Evolutionary conservation across 2,888 invertebrate species (phyloP).

Genomic region (Netelia fuscicornis): DNA sequence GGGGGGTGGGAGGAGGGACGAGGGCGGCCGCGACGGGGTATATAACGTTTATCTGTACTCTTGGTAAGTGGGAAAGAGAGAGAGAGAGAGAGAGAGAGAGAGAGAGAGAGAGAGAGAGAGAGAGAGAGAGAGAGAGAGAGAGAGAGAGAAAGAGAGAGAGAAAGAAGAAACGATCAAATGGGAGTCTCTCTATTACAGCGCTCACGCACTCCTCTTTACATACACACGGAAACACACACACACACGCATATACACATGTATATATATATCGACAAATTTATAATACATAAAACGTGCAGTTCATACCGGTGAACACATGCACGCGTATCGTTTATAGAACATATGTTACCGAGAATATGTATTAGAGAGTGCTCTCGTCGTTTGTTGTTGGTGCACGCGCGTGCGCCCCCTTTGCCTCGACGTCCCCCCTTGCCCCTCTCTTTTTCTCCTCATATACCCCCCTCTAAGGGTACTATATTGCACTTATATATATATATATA

Average conservation of each 20-base stretch:
- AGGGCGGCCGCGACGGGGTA: conserved; percentile 37
- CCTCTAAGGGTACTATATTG: background rate
- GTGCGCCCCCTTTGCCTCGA: conserved; percentile 41
- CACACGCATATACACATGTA: background rate
- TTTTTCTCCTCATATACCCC: background rate
- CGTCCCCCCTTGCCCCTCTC: background rate
- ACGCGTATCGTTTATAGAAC: conserved; percentile 25
- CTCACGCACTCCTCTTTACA: conserved; percentile 46
- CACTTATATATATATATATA: background rate
- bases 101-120: background rate
- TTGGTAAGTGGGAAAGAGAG: conserved; percentile 29
- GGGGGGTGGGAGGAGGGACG: conserved; percentile 3
- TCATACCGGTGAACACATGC: background rate
- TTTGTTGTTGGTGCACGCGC: conserved; percentile 54
- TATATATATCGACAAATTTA: background rate
- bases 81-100: conserved; percentile 30
- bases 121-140: conserved; percentile 31
- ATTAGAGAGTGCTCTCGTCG: conserved; percentile 45
- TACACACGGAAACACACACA: too few species aligned
- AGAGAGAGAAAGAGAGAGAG: background rate
- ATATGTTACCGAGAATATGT: conserved; percentile 35
- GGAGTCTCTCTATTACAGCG: conserved; percentile 61
- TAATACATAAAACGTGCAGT: background rate
- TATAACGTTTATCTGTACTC: conserved; percentile 58
- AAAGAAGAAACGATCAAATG: conserved; percentile 45